Percentiles rank a stretch among this genome's conserved stretches.
These are phyloP conservation scores for Pycnomerus fuliginosus DNA, from an alignment of 2,888 invertebrate genomes.

Conservation along the genomic window DNA sequence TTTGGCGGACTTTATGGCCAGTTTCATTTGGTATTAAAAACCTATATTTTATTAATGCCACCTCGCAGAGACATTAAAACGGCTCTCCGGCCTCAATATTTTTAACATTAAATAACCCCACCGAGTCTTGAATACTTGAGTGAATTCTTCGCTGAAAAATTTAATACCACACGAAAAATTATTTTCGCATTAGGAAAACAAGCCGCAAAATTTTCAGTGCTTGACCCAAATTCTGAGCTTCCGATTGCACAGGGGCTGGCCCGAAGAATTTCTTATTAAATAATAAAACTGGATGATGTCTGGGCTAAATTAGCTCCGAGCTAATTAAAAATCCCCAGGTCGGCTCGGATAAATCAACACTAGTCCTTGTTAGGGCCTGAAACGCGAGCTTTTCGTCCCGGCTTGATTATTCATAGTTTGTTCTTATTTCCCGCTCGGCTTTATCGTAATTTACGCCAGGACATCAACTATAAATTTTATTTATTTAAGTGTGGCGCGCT, in stretches of 20 bases:
- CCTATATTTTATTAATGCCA: slow-evolving; percentile 41
- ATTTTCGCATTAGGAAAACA: too few species aligned
- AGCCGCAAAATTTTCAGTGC: too few species aligned
- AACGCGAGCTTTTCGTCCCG: slow-evolving; percentile 18
- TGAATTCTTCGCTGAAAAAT: too few species aligned
- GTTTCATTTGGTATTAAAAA: slow-evolving; percentile 43
- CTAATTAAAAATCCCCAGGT: slow-evolving; percentile 45
- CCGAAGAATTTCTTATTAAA: slow-evolving; percentile 38
- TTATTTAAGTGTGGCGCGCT: too few species aligned
- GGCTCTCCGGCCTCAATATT: background rate
- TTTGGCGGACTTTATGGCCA: slow-evolving; percentile 38
- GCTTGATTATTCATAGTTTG: slow-evolving; percentile 36
- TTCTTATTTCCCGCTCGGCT: slow-evolving; percentile 35
- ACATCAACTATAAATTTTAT: slow-evolving; percentile 33
- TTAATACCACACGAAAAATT: too few species aligned
- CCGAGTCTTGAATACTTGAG: too few species aligned
- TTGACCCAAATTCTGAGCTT: too few species aligned
- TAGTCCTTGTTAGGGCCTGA: slow-evolving; percentile 34
- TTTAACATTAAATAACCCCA: background rate
- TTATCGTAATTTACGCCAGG: slow-evolving; percentile 31
- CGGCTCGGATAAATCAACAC: slow-evolving; percentile 39
- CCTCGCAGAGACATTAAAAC: slow-evolving; percentile 15
- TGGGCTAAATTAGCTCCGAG: slow-evolving; percentile 38
- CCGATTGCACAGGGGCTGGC: too few species aligned
- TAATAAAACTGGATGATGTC: slow-evolving; percentile 39